phyloP scores from a whole-genome alignment of 2,888 invertebrate genomes.

The Atherix ibis region DNA sequence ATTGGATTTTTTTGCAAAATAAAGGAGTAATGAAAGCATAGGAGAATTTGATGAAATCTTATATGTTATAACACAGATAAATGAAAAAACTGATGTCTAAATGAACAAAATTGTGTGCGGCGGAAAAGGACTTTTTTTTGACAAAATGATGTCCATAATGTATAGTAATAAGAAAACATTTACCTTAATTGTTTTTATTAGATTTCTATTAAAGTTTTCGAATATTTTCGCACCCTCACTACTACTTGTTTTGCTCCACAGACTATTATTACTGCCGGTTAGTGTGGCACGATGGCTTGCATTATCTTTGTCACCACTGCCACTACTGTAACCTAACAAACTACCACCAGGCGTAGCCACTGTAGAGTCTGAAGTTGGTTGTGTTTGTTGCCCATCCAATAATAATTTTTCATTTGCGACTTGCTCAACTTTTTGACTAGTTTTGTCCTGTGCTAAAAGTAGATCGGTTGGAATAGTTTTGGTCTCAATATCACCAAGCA shows the following conservation, averaged over 20 bases:
- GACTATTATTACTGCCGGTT: conserved; percentile 30
- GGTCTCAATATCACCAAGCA: background rate
- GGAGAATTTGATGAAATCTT: no score
- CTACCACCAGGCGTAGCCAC: no score
- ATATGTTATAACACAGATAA: no score
- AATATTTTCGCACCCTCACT: conserved; percentile 32
- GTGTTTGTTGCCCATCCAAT: background rate
- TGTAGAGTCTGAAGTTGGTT: no score
- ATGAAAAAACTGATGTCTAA: no score
- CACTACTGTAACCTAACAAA: no score
- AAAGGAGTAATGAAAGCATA: no score
- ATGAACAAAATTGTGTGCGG: no score
- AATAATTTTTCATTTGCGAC: background rate
- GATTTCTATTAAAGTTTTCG: conserved; percentile 31
- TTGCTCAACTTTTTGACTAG: background rate
- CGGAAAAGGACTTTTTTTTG: no score
- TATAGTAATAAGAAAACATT: no score
- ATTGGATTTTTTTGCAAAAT: no score
- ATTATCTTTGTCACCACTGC: conserved; percentile 4
- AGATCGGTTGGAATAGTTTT: conserved; percentile 1
- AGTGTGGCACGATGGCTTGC: conserved; percentile 12
- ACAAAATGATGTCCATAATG: no score
- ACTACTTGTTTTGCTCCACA: conserved; percentile 32
- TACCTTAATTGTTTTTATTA: conserved; percentile 33
- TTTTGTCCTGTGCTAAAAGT: background rate